A percentile compares a stretch with the other conserved stretches of the same genome.
Evolutionary conservation across 2,113 vertebrate species (phyloP).

Genomic region (Lepidothrix coronata): DNA sequence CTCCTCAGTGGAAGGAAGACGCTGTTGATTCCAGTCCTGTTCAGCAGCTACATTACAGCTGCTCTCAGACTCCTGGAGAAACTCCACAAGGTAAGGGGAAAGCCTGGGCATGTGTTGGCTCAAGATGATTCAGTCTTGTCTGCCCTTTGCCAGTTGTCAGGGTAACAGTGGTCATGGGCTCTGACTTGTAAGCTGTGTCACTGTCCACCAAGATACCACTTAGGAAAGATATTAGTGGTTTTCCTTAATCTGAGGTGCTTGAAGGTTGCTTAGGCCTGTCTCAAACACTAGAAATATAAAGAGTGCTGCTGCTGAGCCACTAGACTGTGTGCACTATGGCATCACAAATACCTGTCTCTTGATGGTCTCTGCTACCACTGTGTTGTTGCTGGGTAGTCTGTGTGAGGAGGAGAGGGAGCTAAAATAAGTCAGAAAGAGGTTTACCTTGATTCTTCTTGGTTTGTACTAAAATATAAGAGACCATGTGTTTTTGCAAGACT

Average conservation of each 20-base stretch:
- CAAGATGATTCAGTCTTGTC: background rate
- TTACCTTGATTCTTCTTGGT: background rate
- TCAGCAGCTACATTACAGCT: constrained; percentile 90
- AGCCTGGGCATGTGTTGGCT: background rate
- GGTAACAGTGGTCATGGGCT: background rate
- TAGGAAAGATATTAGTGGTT: background rate
- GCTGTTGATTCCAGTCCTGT: constrained; percentile 85
- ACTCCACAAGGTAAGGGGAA: constrained; percentile 86
- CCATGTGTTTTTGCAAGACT: background rate
- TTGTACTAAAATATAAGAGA: background rate
- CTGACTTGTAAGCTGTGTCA: background rate
- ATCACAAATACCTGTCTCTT: background rate
- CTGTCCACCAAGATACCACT: background rate
- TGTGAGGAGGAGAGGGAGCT: background rate
- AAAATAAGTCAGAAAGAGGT: background rate
- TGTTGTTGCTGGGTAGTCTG: background rate
- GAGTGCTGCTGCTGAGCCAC: background rate
- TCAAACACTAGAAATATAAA: background rate
- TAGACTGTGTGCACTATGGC: background rate
- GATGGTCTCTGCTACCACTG: background rate
- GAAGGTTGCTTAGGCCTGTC: background rate
- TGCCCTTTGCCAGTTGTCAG: background rate
- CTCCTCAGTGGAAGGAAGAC: constrained; percentile 90
- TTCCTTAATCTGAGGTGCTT: background rate
- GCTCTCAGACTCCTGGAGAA: constrained; percentile 91